Evolutionary conservation across 1,140 invertebrate species (phyloP).

Genomic region (Conopomorpha cramerella): DNA sequence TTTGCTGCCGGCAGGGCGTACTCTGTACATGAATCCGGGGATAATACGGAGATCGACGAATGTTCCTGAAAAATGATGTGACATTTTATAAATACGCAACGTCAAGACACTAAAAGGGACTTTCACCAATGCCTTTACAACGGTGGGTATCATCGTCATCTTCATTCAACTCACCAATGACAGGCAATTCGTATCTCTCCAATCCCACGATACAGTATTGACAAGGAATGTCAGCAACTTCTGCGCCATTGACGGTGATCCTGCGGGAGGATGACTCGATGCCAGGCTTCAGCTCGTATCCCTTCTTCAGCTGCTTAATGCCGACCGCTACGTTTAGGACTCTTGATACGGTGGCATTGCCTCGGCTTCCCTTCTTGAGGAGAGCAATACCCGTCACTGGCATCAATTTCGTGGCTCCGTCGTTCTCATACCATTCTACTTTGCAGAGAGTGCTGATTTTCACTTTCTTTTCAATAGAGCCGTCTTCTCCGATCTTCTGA

Average conservation of each 20-base stretch:
- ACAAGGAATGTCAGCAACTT: constrained; percentile 69
- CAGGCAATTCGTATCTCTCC: constrained; percentile 72
- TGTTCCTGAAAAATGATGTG: constrained; percentile 69
- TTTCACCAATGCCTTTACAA: too few relatives aligned
- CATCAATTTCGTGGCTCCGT: constrained; percentile 62
- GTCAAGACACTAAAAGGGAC: too few relatives aligned
- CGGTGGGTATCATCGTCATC: too few relatives aligned
- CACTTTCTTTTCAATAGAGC: constrained; percentile 66
- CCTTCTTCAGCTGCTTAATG: constrained; percentile 60
- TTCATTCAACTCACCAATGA: constrained; percentile 64
- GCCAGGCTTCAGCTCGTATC: constrained; percentile 66
- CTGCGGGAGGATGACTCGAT: constrained; percentile 64
- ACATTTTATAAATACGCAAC: too few relatives aligned
- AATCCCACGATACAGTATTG: constrained; percentile 71
- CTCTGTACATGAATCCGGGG: constrained; percentile 74
- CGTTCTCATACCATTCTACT: constrained; percentile 69
- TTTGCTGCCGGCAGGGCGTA: constrained; percentile 66
- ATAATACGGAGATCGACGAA: constrained; percentile 75
- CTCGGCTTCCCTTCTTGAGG: constrained; percentile 50
- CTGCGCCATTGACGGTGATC: constrained; percentile 63
- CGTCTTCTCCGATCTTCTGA: constrained; percentile 46
- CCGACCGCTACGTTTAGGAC: constrained; percentile 65
- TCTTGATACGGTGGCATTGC: constrained; percentile 53
- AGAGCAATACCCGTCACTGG: constrained; percentile 64
- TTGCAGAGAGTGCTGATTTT: constrained; percentile 67